Conservation (phyloP, 2,113 vertebrate genomes). For the Thunnus thynnus region DNA sequence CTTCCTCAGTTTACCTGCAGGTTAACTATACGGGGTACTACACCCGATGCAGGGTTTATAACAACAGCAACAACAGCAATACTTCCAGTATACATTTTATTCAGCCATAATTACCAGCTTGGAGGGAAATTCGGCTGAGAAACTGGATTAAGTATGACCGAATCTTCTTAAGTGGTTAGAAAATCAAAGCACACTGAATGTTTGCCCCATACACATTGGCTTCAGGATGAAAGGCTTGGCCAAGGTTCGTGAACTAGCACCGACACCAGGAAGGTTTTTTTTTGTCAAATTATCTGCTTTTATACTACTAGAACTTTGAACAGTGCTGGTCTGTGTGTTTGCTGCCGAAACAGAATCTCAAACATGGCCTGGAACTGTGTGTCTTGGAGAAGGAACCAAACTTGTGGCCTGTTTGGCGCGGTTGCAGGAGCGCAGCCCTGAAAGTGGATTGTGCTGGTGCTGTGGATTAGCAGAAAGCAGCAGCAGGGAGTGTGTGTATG, state of each 20-base stretch:
- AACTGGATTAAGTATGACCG: slow-evolving; percentile 81
- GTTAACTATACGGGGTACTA: slow-evolving; percentile 37
- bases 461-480: slow-evolving; percentile 77
- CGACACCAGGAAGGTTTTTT: slow-evolving; percentile 67
- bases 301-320: slow-evolving; percentile 70
- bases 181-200: slow-evolving; percentile 80
- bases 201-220: slow-evolving; percentile 81
- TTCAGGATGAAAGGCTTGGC: slow-evolving; percentile 83
- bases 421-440: slow-evolving; percentile 63
- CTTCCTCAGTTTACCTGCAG: slow-evolving; percentile 40
- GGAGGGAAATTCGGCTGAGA: slow-evolving; percentile 75
- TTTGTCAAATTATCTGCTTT: slow-evolving; percentile 76
- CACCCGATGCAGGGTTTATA: slow-evolving; percentile 51
- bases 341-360: slow-evolving; percentile 66
- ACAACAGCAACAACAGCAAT: slow-evolving; percentile 60
- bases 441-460: slow-evolving; percentile 81
- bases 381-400: slow-evolving; percentile 74
- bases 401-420: slow-evolving; percentile 75
- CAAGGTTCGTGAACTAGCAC: slow-evolving; percentile 68
- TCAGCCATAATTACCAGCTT: slow-evolving; percentile 74
- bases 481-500: slow-evolving; percentile 46
- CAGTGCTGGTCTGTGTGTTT: slow-evolving; percentile 64
- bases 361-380: slow-evolving; percentile 72
- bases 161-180: slow-evolving; percentile 81
- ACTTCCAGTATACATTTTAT: slow-evolving; percentile 64